A percentile compares a stretch with the other conserved stretches of the same genome.
These are phyloP conservation scores for Caiman crocodilus DNA, from an alignment of 2,797 vertebrate genomes.

Conservation along the genomic window DNA sequence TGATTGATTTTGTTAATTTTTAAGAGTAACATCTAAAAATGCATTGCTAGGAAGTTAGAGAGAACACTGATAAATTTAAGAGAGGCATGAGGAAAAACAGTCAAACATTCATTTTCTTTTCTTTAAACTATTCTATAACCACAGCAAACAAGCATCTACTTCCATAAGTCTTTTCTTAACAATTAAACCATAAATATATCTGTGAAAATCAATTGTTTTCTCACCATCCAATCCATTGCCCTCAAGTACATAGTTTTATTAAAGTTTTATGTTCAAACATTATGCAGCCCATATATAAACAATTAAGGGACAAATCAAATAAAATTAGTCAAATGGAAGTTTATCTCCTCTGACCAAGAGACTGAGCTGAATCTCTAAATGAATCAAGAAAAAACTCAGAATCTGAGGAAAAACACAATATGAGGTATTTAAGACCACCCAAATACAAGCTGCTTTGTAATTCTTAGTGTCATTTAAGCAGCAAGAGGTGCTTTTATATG, in stretches of 20 bases:
- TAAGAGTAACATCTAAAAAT: too few species aligned
- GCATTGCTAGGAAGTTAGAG: too few species aligned
- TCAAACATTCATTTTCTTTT: too few species aligned
- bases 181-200: background rate
- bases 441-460: background rate
- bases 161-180: background rate
- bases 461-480: background rate
- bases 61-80: too few species aligned
- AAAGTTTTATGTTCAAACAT: too few species aligned
- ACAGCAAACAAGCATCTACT: too few species aligned
- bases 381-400: background rate
- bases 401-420: background rate
- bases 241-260: background rate
- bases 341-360: background rate
- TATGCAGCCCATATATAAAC: background rate
- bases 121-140: too few species aligned
- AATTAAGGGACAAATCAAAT: background rate
- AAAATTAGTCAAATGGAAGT: background rate
- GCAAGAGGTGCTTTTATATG: background rate
- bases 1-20: too few species aligned
- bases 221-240: background rate
- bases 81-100: too few species aligned
- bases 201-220: background rate
- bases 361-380: background rate
- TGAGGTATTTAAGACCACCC: background rate